A percentile compares a stretch with the other conserved stretches of the same genome.
Evolutionary conservation across 2,888 invertebrate genomes (phyloP).

Genomic region (Morpho helenor): DNA sequence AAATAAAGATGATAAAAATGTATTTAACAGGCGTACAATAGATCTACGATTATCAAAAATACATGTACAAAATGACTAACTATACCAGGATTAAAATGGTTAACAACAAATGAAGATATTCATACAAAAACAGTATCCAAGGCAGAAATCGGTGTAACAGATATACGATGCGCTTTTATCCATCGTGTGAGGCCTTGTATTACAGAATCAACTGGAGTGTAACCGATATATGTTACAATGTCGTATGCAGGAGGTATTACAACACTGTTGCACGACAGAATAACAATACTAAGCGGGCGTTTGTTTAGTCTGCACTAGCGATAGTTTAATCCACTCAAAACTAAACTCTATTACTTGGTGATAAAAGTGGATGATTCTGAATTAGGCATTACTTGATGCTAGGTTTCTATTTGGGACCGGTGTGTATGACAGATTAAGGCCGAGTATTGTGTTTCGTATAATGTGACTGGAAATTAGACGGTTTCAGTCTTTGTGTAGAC

Average conservation of each 20-base stretch:
- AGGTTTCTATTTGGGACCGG: constrained; percentile 28
- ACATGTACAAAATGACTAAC: constrained; percentile 34
- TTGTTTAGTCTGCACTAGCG: constrained; percentile 7
- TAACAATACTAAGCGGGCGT: constrained; percentile 32
- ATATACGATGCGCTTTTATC: too few relatives aligned
- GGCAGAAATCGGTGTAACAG: too few relatives aligned
- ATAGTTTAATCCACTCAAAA: constrained; percentile 6
- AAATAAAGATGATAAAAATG: constrained; percentile 19
- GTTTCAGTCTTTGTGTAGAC: constrained; percentile 25
- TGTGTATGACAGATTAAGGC: constrained; percentile 34
- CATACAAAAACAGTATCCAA: too few relatives aligned
- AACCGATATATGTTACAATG: constrained; percentile 24
- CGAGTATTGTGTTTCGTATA: constrained; percentile 26
- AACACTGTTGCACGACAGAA: constrained; percentile 34
- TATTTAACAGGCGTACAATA: constrained; percentile 22
- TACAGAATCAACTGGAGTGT: constrained; percentile 24
- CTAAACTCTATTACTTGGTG: constrained; percentile 14
- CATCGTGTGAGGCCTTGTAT: constrained; percentile 16
- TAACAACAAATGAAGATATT: not conserved
- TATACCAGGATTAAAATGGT: constrained; percentile 30
- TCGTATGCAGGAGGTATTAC: constrained; percentile 28
- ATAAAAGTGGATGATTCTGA: constrained; percentile 4
- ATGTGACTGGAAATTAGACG: constrained; percentile 25
- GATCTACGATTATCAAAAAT: constrained; percentile 28
- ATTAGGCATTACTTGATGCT: constrained; percentile 2